Evolutionary conservation across 2,888 invertebrate genomes (phyloP), one percentile per base, ranked within the genome.

Genomic region (Herminia tarsipennalis): DNA sequence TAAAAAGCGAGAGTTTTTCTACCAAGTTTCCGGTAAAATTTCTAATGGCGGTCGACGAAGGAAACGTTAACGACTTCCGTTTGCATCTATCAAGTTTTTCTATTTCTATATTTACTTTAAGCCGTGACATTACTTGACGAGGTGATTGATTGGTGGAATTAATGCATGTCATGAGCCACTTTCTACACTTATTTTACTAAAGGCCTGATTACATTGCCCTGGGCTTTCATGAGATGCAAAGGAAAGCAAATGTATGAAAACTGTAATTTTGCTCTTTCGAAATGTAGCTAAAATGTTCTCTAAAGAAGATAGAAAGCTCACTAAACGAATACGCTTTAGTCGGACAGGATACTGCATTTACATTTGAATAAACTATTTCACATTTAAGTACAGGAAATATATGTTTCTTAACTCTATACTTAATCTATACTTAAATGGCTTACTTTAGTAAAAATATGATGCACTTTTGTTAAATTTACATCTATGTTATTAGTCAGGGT

Each of bases 331-430:
- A 54, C 63, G 48, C 66, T 55, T 58, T 63, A 45, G 55, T 59
- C 43, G 47, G 63, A 57, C 66, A 51, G 54, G 51, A 49, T 34
- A 42, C 33, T 14, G 35, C 49, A 58, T 66, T 64, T 63, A 52
- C 64, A 64, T 64, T 53, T 66, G 64, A 66, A 66, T 66, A 66
- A 64, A 60, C 67, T 36, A 63, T 62, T 64, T 56, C 33, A 58
- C 67, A 64, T 56, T 56, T 58, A n/a, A n/a, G n/a, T n/a, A 46
- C 67, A 46, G 40, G 37, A 47, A 40, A 64, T 63, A 63, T 43
- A 55, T 55, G 58, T 55, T 40, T 45, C 59, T 58, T 52, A 58
- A 47, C 51, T 39, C 36, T 38, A 44, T n/a, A 45, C 60, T 52
- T 48, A 47, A 42, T 43, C 59, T 48, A 44, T 43, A 38, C 37